Evolutionary conservation across 2,888 invertebrate genomes (phyloP).

Genomic region (Corbicula japonica): DNA sequence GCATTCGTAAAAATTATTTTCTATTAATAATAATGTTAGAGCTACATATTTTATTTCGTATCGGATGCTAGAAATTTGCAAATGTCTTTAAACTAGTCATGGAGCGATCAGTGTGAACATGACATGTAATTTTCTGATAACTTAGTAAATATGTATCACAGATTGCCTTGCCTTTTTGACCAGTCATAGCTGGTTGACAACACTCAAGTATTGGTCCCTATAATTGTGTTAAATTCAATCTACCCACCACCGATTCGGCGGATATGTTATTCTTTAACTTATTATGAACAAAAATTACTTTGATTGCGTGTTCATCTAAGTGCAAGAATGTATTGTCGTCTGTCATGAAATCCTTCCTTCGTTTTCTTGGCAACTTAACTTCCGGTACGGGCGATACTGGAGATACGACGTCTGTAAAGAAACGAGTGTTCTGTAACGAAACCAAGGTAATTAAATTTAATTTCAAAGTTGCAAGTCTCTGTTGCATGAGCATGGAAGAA

Average conservation of each 20-base stretch:
- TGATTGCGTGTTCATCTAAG: slow-evolving; percentile 49
- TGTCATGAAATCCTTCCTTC: slow-evolving; percentile 39
- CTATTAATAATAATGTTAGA: not conserved
- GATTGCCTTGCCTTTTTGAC: too few species aligned
- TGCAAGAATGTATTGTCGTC: slow-evolving; percentile 34
- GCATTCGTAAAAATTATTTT: not conserved
- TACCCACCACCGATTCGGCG: too few species aligned
- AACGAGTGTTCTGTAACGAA: not conserved
- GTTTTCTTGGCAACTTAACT: slow-evolving; percentile 32
- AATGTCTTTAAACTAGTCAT: not conserved
- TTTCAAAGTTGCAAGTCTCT: not conserved
- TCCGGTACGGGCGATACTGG: slow-evolving; percentile 18
- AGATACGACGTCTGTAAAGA: not conserved
- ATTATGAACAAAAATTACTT: slow-evolving; percentile 24
- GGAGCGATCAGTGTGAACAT: too few species aligned
- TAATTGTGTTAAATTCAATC: slow-evolving; percentile 8
- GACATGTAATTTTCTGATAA: too few species aligned
- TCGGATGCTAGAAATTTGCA: not conserved
- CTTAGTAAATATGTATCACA: too few species aligned
- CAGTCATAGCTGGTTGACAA: not conserved
- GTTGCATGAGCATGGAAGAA: not conserved
- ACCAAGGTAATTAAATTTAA: not conserved
- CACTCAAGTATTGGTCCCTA: not conserved
- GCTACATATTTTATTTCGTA: not conserved
- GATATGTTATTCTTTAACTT: not conserved